These are phyloP conservation scores for Dasypolia templi DNA, from an alignment of 2,888 invertebrate species.

Conservation along the genomic window DNA sequence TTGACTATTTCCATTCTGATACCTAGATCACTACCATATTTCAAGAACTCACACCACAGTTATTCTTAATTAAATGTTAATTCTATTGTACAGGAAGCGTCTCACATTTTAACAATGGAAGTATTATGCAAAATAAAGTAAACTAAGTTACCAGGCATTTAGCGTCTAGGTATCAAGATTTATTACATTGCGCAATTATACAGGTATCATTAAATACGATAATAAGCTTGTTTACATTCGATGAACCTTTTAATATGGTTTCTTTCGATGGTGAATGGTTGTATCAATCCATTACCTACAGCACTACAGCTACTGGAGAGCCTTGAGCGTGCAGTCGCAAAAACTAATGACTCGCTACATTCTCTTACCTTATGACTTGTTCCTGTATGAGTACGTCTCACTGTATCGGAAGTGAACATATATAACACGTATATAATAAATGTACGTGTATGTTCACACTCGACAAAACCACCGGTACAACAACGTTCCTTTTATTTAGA, in stretches of 20 bases:
- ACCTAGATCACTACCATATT: background rate
- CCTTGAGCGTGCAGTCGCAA: constrained; percentile 78
- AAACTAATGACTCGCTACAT: constrained; percentile 77
- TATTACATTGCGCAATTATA: constrained; percentile 42
- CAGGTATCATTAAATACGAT: constrained; percentile 28
- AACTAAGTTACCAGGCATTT: constrained; percentile 21
- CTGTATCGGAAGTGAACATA: constrained; percentile 69
- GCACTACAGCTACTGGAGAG: constrained; percentile 63
- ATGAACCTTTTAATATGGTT: constrained; percentile 44
- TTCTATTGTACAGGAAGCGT: constrained; percentile 39
- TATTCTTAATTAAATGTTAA: background rate
- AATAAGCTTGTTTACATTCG: constrained; percentile 39
- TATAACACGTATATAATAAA: background rate
- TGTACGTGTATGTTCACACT: constrained; percentile 19
- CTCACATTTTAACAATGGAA: constrained; percentile 51
- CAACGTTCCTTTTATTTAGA: constrained; percentile 60
- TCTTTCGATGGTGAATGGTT: constrained; percentile 65
- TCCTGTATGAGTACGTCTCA: constrained; percentile 49
- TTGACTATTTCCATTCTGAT: background rate
- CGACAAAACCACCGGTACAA: constrained; percentile 44
- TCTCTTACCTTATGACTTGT: constrained; percentile 74
- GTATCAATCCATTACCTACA: constrained; percentile 65
- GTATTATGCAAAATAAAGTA: constrained; percentile 41
- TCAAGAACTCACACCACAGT: background rate
- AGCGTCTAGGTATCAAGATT: constrained; percentile 24